Base-by-base conservation (phyloP, 2,888 invertebrate species). In the Tetropium fuscum region DNA sequence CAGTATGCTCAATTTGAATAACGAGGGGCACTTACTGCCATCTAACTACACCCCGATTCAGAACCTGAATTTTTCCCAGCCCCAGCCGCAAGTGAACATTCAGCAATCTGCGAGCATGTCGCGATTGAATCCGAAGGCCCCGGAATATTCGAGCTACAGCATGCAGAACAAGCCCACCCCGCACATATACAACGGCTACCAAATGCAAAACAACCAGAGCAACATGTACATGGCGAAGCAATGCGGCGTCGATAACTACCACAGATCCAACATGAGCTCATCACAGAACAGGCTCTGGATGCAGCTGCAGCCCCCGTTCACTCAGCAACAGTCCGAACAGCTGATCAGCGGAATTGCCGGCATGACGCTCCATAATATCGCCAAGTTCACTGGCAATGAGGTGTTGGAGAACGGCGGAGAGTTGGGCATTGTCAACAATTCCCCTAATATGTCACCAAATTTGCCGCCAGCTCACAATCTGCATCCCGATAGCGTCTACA, bases 121-220 rank as follows among this genome's bases (percentile, higher is more conserved):
- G 32, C 87, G 92, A 53, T 83, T 94, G 32, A 94, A 94, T 81
- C 92, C 93, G 0, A 88, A 93, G 70, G 92, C 93, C 2, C 92
- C 93, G 0, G 91, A 91, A 73, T 94, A 93, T 77, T 87, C 89
- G 0, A 86, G 86, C 63, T 84, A 83, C 64, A 72, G 67, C 47
- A 72, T 72, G 41, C 75, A 69, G 75, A 66, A 57, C 20, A 69
- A 68, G 22, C 66, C 63, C 2, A 53, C 69, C 15, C 73, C 74
- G 1, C 71, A 73, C 25, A 64, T 72, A 38, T 75, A 70, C 55
- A 76, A 74, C 54, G 74, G 74, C 5, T 74, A 66, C 51, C 74
- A 68, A 43, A 64, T 71, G 64, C 15, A n/a, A n/a, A 68, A 65
- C 54, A 64, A 63, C 54, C 71, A 68, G 53, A 70, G 61, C 59